These are phyloP conservation scores for Drosophila falleni DNA, from an alignment of 2,888 invertebrate species.

Conservation along the genomic window DNA sequence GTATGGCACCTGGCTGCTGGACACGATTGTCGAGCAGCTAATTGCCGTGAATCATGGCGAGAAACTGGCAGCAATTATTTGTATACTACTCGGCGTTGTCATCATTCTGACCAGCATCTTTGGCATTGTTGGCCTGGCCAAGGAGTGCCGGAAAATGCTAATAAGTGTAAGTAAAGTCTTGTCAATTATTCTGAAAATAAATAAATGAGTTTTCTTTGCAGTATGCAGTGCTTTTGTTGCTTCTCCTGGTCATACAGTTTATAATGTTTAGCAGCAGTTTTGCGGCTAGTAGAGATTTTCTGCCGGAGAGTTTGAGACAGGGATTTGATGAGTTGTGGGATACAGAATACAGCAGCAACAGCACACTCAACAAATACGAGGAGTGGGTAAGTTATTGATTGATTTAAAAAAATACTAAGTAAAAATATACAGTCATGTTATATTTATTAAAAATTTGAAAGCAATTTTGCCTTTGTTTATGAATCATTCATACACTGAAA, in stretches of 20 bases:
- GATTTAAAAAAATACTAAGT: too few relatives aligned
- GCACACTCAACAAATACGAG: constrained; percentile 71
- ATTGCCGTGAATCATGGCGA: constrained; percentile 74
- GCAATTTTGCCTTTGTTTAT: too few relatives aligned
- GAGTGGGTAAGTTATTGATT: constrained; percentile 70
- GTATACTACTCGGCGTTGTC: constrained; percentile 73
- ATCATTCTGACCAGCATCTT: constrained; percentile 68
- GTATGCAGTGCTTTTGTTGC: constrained; percentile 78
- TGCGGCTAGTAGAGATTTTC: constrained; percentile 58
- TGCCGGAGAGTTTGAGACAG: constrained; percentile 63
- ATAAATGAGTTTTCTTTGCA: constrained; percentile 27
- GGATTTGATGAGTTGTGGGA: constrained; percentile 83
- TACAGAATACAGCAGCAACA: constrained; percentile 47
- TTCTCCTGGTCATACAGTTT: constrained; percentile 77
- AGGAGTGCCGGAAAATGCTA: constrained; percentile 71
- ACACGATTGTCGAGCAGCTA: constrained; percentile 55
- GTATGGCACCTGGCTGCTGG: constrained; percentile 79
- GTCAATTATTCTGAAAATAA: too few relatives aligned
- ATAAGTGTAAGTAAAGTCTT: constrained; percentile 65
- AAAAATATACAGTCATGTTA: too few relatives aligned
- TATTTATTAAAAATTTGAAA: too few relatives aligned
- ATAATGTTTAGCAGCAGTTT: constrained; percentile 78
- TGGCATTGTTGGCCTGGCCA: constrained; percentile 62
- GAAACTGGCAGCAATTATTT: constrained; percentile 67
- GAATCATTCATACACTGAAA: too few relatives aligned